A percentile compares a stretch with the other conserved stretches of the same genome.
Conservation (phyloP, 2,113 vertebrate genomes). For the Progne subis region DNA sequence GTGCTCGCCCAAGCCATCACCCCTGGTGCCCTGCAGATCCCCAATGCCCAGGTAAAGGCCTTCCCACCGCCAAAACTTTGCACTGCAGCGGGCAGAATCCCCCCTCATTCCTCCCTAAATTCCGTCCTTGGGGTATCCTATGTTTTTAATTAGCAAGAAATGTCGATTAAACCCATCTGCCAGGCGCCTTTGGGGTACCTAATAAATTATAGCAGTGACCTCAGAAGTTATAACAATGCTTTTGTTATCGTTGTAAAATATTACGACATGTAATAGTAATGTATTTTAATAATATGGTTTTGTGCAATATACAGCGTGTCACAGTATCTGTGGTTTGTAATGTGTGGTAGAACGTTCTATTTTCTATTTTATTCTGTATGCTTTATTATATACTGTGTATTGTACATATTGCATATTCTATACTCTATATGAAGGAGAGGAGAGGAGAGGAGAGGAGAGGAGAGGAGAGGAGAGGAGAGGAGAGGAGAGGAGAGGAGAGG, state of each 20-base stretch:
- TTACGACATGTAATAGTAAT: no score
- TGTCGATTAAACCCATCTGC: background rate
- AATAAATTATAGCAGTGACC: rapidly evolving
- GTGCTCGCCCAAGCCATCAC: conserved; percentile 93
- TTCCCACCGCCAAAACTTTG: rapidly evolving
- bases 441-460: background rate
- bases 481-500: background rate
- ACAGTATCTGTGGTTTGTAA: background rate
- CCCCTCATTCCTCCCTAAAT: background rate
- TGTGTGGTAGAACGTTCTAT: no score
- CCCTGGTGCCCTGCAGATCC: conserved; percentile 94
- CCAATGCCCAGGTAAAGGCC: conserved; percentile 90
- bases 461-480: background rate
- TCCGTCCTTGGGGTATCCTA: background rate
- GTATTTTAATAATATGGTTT: background rate
- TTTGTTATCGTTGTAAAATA: background rate
- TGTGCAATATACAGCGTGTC: rapidly evolving
- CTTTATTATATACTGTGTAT: background rate
- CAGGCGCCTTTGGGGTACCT: background rate
- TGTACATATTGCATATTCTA: background rate
- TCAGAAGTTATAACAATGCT: background rate
- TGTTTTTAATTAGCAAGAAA: background rate
- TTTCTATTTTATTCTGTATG: background rate
- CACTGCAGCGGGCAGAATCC: background rate
- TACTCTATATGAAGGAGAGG: background rate